phyloP scores from a whole-genome alignment of 1,140 invertebrate species.

The Eulimnadia texana region DNA sequence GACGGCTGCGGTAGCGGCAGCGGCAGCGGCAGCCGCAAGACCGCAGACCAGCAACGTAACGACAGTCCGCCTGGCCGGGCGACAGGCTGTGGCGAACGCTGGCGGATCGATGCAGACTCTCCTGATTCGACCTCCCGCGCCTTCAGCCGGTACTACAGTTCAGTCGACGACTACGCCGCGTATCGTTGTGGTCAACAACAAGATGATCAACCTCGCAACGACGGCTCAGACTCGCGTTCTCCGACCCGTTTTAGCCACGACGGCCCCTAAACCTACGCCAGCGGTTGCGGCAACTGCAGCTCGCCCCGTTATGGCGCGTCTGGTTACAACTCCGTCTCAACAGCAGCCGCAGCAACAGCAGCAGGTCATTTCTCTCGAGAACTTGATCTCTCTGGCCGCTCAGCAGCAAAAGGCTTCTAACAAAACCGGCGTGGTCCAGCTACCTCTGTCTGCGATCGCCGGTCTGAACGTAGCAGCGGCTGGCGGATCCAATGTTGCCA shows the following conservation, averaged over 20 bases:
- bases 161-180: conserved; percentile 2
- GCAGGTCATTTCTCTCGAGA: conserved; percentile 12
- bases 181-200: conserved; percentile 10
- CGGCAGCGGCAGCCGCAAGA: not conserved
- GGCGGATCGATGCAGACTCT: conserved; percentile 6
- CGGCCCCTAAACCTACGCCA: not conserved
- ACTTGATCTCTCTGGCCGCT: conserved; percentile 5
- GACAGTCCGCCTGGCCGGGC: conserved; percentile 1
- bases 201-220: not conserved
- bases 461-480: conserved; percentile 4
- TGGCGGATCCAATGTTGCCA: not conserved
- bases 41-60: not conserved
- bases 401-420: not conserved
- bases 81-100: not conserved
- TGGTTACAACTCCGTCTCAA: conserved; percentile 1
- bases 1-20: not conserved
- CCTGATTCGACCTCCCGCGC: conserved; percentile 8
- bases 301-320: conserved; percentile 9
- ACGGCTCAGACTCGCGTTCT: not conserved
- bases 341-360: not conserved
- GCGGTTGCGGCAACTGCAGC: conserved; percentile 1
- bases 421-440: conserved; percentile 14
- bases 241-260: not conserved
- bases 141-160: not conserved
- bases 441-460: conserved; percentile 10